Evolutionary conservation across 53 echinoderm and acorn worm species (phyloP).

Genomic region (Holothuria scabra): DNA sequence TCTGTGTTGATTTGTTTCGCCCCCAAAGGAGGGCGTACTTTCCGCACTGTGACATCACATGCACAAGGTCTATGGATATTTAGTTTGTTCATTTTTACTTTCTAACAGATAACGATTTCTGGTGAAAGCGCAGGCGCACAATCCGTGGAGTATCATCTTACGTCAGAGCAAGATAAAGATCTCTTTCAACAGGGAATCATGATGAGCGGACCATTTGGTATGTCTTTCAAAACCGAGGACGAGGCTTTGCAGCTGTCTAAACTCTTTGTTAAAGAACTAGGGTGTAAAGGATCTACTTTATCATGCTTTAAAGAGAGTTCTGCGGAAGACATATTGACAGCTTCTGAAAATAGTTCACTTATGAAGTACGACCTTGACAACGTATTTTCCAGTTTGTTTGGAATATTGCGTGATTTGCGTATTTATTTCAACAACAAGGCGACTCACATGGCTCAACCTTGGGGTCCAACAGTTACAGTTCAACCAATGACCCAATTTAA

Average conservation of each 20-base stretch:
- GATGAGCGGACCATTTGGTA: slow-evolving; percentile 11
- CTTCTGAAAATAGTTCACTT: not conserved
- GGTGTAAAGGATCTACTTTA: not conserved
- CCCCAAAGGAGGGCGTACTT: no score
- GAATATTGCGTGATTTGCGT: no score
- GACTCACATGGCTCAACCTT: slow-evolving; percentile 4
- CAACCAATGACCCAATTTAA: slow-evolving; percentile 17
- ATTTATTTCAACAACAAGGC: no score
- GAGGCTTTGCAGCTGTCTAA: slow-evolving; percentile 7
- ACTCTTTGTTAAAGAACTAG: not conserved
- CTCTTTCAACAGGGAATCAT: slow-evolving; percentile 33
- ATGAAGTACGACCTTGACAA: not conserved
- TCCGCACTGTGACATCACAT: no score
- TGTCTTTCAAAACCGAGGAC: slow-evolving; percentile 4
- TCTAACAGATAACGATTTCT: slow-evolving; percentile 25
- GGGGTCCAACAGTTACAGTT: slow-evolving; percentile 33
- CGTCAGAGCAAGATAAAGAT: not conserved
- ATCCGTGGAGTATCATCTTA: slow-evolving; percentile 32
- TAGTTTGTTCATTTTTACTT: no score
- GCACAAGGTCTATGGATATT: no score
- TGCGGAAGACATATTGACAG: not conserved
- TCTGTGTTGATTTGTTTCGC: no score
- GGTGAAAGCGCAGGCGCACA: slow-evolving; percentile 50
- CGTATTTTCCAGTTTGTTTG: no score
- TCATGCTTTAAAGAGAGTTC: not conserved